These are phyloP conservation scores for Acromyrmex echinatior DNA, from an alignment of 1,140 invertebrate species.

Conservation along the genomic window DNA sequence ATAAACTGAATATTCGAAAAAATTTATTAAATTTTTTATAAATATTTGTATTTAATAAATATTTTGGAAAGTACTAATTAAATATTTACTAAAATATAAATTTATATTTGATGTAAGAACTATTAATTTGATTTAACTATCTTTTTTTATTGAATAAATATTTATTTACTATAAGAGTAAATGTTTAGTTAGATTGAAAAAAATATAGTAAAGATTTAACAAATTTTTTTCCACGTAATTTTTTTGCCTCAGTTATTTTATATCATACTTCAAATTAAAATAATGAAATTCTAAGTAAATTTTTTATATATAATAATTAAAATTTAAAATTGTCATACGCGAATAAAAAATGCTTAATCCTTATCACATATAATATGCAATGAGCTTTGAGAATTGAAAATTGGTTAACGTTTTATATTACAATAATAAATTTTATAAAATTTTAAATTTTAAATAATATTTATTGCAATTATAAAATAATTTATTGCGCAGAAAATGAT, in stretches of 20 bases:
- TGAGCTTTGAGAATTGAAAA: not conserved
- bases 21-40: too few species aligned
- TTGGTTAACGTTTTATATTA: not conserved
- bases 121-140: too few species aligned
- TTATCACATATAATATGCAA: not conserved
- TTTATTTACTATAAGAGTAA: too few species aligned
- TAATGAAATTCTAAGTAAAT: not conserved
- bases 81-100: too few species aligned
- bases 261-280: slow-evolving; percentile 2
- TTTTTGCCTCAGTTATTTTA: not conserved
- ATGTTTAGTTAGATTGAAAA: too few species aligned
- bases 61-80: too few species aligned
- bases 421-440: not conserved
- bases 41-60: too few species aligned
- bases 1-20: too few species aligned
- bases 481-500: not conserved
- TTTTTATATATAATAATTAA: not conserved
- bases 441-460: not conserved
- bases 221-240: not conserved
- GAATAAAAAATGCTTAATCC: not conserved
- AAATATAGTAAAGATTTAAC: too few species aligned
- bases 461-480: not conserved
- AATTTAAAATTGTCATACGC: not conserved
- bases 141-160: too few species aligned
- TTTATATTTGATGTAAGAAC: too few species aligned